Evolutionary conservation across 1,140 invertebrate species (phyloP).

Genomic region (Saccostrea echinata): DNA sequence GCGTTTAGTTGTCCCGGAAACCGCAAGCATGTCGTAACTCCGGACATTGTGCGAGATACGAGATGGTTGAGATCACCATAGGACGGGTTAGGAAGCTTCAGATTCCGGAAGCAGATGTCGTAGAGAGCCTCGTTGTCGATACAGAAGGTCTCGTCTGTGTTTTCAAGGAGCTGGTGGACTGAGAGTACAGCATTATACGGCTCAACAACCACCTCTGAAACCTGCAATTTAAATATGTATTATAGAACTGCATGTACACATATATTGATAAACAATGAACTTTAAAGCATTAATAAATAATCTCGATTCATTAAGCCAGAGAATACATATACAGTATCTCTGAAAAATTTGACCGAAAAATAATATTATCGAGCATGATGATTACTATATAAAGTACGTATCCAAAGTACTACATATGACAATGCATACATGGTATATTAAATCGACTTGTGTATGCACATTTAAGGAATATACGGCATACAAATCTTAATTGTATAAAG

Average conservation of each 20-base stretch:
- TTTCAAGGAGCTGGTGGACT: slow-evolving; percentile 87
- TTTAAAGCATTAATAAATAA: too few relatives aligned
- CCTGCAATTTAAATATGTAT: slow-evolving; percentile 58
- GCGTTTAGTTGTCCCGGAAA: slow-evolving; percentile 92
- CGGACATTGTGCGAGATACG: slow-evolving; percentile 85
- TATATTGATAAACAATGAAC: not conserved
- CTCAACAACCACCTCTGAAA: slow-evolving; percentile 83
- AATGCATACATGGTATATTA: too few relatives aligned
- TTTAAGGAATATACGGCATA: too few relatives aligned
- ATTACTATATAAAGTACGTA: too few relatives aligned
- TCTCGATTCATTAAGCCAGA: too few relatives aligned
- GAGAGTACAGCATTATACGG: slow-evolving; percentile 85
- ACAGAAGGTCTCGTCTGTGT: slow-evolving; percentile 89
- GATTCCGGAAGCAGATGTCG: slow-evolving; percentile 89
- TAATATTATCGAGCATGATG: too few relatives aligned
- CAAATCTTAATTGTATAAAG: too few relatives aligned
- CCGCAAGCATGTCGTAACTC: slow-evolving; percentile 86
- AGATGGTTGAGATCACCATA: slow-evolving; percentile 84
- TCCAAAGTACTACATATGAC: too few relatives aligned
- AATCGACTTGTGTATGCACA: too few relatives aligned
- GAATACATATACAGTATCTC: too few relatives aligned
- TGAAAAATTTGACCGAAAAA: too few relatives aligned
- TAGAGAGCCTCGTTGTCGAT: slow-evolving; percentile 89
- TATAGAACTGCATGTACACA: not conserved
- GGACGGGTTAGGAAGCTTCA: slow-evolving; percentile 84